Evolutionary conservation across 1,140 invertebrate species (phyloP).

Genomic region (Cryptotermes secundus): DNA sequence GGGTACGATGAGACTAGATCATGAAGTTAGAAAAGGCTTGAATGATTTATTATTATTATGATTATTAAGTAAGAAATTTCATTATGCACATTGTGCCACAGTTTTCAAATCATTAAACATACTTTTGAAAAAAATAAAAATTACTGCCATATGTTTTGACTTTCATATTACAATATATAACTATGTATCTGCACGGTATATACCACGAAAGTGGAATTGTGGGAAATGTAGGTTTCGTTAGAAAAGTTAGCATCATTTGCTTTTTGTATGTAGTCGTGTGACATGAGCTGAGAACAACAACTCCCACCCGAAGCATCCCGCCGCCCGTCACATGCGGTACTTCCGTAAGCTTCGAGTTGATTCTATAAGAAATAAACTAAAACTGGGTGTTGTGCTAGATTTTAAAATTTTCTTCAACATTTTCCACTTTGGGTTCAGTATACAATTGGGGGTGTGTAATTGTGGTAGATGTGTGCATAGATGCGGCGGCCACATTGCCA

Average conservation of each 20-base stretch:
- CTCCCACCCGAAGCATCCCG: background rate
- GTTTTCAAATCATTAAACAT: conserved; percentile 15
- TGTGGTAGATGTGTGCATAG: background rate
- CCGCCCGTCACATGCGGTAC: background rate
- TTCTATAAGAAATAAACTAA: background rate
- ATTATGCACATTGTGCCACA: conserved; percentile 13
- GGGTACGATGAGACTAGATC: background rate
- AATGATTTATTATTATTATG: background rate
- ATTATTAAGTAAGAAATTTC: conserved; percentile 15
- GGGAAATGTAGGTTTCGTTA: background rate
- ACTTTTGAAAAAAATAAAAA: conserved; percentile 15
- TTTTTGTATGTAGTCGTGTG: conserved; percentile 9
- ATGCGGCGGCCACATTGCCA: background rate
- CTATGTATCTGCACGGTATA: background rate
- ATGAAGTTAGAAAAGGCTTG: conserved; percentile 2
- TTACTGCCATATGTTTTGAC: conserved; percentile 12
- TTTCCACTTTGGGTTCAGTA: background rate
- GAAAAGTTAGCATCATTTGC: background rate
- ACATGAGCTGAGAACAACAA: background rate
- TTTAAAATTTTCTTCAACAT: background rate
- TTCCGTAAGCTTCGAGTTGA: background rate
- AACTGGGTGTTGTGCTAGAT: background rate
- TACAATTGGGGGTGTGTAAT: background rate
- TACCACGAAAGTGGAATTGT: background rate
- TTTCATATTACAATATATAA: conserved; percentile 2